phyloP scores from a whole-genome alignment of 2,797 vertebrate species.

The Chelon labrosus region DNA sequence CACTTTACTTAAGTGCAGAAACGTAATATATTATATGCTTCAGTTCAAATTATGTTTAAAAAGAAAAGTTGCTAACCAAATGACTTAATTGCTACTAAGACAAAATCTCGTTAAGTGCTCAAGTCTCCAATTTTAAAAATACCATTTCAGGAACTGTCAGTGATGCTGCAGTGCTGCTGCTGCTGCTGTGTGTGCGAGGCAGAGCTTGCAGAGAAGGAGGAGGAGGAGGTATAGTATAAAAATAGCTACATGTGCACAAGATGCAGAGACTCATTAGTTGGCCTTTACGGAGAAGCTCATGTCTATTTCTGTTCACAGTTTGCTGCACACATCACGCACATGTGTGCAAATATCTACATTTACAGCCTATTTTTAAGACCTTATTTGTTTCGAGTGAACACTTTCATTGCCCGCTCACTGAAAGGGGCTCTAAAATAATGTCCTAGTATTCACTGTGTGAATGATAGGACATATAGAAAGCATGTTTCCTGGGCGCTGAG shows the following conservation, averaged over 20 bases:
- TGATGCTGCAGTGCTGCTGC: constrained; percentile 3
- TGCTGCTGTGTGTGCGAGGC: constrained; percentile 19
- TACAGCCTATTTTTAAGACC: neutral
- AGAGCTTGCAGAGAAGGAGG: constrained; percentile 52
- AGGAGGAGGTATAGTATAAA: constrained; percentile 66
- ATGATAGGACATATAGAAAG: constrained; percentile 66
- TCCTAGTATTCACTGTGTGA: constrained; percentile 18
- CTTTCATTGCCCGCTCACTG: neutral
- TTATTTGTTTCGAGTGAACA: constrained; percentile 13
- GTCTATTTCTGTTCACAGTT: constrained; percentile 70
- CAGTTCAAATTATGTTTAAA: neutral
- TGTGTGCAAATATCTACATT: neutral
- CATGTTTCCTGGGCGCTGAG: constrained; percentile 74
- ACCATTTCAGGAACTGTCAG: neutral
- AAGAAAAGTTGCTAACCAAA: neutral
- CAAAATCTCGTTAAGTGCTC: neutral
- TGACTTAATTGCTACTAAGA: neutral
- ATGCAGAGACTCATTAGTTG: constrained; percentile 76
- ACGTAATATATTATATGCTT: neutral
- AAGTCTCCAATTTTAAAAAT: neutral
- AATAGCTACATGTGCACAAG: constrained; percentile 75
- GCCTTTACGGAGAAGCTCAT: constrained; percentile 69
- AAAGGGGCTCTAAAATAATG: constrained; percentile 1
- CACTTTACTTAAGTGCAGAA: neutral
- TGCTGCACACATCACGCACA: constrained; percentile 13